Evolutionary conservation across 2,888 invertebrate genomes (phyloP).

Genomic region (Hermodice carunculata): DNA sequence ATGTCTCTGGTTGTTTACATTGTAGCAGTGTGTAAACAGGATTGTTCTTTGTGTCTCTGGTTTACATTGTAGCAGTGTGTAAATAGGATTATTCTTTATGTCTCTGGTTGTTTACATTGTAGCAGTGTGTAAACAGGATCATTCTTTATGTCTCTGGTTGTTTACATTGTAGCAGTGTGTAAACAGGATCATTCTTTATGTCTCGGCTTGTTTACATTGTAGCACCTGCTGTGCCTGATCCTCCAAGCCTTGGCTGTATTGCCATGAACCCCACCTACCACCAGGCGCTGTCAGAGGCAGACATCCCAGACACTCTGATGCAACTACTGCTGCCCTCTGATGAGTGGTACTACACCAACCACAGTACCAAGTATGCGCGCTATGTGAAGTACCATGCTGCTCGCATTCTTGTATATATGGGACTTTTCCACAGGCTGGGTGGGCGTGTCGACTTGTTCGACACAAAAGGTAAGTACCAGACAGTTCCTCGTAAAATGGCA

Average conservation of each 20-base stretch:
- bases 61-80: too few species aligned
- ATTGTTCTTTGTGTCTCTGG: too few species aligned
- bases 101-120: too few species aligned
- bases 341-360: conserved; percentile 79
- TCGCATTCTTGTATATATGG: conserved; percentile 76
- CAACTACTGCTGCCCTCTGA: conserved; percentile 77
- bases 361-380: conserved; percentile 76
- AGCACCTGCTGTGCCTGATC: conserved; percentile 77
- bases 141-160: too few species aligned
- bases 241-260: conserved; percentile 75
- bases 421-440: conserved; percentile 75
- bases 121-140: too few species aligned
- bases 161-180: too few species aligned
- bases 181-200: too few species aligned
- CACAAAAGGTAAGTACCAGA: conserved; percentile 70
- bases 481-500: too few species aligned
- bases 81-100: too few species aligned
- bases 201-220: conserved; percentile 51
- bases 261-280: conserved; percentile 75
- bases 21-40: too few species aligned
- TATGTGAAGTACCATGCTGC: conserved; percentile 79
- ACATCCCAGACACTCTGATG: conserved; percentile 76
- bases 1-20: too few species aligned
- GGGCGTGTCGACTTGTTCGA: conserved; percentile 76
- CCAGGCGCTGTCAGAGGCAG: conserved; percentile 73